Percentiles rank a stretch among this genome's conserved stretches.
Evolutionary conservation across 2,797 vertebrate species (phyloP).

Genomic region (Sphenodon punctatus): DNA sequence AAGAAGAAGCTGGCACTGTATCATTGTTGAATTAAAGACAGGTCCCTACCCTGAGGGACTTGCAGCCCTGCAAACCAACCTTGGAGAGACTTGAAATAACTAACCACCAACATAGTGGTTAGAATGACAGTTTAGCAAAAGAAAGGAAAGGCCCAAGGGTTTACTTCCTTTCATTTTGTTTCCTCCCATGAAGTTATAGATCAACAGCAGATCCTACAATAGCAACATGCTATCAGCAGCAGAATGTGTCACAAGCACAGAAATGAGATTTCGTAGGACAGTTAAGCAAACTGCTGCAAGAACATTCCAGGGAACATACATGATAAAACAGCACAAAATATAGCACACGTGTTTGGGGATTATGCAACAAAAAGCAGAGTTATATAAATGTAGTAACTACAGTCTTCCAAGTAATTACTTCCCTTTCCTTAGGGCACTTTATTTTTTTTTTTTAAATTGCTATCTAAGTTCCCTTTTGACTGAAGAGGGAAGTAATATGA

Average conservation of each 20-base stretch:
- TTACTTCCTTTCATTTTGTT: not conserved
- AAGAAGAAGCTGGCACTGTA: too few relatives aligned
- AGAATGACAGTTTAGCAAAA: not conserved
- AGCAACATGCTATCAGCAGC: slow-evolving; percentile 9
- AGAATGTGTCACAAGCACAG: not conserved
- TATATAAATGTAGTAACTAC: not conserved
- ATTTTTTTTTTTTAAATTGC: too few relatives aligned
- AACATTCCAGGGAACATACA: not conserved
- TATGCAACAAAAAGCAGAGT: not conserved
- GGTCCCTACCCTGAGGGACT: too few relatives aligned
- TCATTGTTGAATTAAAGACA: too few relatives aligned
- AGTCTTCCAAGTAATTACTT: not conserved
- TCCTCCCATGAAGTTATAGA: not conserved
- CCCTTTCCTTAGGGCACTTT: not conserved
- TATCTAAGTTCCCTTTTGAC: too few relatives aligned
- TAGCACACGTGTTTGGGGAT: not conserved
- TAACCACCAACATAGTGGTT: not conserved
- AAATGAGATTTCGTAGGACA: not conserved
- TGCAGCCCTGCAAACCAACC: too few relatives aligned
- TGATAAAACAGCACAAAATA: not conserved
- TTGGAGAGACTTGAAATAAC: too few relatives aligned
- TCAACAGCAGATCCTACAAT: not conserved
- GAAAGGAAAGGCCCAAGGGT: not conserved
- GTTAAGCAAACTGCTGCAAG: not conserved
- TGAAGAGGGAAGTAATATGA: too few relatives aligned